A percentile compares a stretch with the other conserved stretches of the same genome.
Conservation (phyloP, 2,797 vertebrate genomes). For the Manis javanica region DNA sequence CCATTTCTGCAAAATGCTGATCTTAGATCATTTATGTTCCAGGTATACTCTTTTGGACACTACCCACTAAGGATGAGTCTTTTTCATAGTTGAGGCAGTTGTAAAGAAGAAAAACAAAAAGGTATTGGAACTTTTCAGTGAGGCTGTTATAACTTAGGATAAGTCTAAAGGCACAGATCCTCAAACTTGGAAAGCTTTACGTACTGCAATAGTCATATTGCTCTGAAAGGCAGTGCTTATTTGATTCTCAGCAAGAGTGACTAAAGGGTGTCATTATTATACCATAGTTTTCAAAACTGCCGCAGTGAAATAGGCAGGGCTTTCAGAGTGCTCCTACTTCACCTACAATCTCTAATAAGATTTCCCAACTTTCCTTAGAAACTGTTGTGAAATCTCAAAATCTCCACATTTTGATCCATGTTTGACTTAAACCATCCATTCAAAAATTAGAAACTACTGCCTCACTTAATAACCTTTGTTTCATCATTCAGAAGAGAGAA, state of each 20-base stretch:
- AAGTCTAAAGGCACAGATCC: background rate
- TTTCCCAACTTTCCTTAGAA: background rate
- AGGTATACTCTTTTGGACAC: background rate
- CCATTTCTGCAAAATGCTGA: background rate
- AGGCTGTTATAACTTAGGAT: background rate
- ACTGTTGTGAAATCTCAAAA: background rate
- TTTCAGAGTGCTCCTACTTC: background rate
- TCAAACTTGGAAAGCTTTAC: background rate
- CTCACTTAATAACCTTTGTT: background rate
- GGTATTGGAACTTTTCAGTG: background rate
- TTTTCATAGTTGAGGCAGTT: background rate
- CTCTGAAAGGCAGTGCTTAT: background rate
- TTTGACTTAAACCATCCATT: background rate
- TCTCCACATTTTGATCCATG: accelerated
- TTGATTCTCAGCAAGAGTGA: background rate
- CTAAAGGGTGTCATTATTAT: background rate
- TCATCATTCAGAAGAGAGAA: background rate
- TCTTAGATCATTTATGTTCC: background rate
- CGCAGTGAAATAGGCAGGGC: background rate
- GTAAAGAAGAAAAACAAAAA: background rate
- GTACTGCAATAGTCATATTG: background rate
- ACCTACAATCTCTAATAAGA: background rate
- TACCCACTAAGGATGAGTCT: background rate
- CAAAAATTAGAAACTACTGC: background rate
- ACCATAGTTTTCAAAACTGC: background rate